Evolutionary conservation across 2,888 invertebrate genomes (phyloP), one percentile per base, ranked within the genome.

Genomic region (Erebia epiphron): DNA sequence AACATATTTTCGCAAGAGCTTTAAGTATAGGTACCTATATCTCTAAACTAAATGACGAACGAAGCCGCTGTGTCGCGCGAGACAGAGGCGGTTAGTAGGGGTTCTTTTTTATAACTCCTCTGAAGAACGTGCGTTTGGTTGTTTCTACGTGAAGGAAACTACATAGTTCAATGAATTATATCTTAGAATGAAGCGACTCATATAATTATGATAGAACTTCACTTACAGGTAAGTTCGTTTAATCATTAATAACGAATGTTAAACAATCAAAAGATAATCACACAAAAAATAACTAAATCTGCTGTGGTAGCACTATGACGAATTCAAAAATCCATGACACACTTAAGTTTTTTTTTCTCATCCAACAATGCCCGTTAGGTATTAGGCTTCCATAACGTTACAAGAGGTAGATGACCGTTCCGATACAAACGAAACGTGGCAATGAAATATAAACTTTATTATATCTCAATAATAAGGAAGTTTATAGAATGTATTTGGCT

Each of bases 341-440:
- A 77, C 74, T 69, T 68, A 76, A 80, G 79, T 82, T 72, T 86
- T 85, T 85, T 82, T 79, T 81, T 77, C 83, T 82, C 82, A 68
- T 71, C 67, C 73, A 86, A 84, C 79, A 79, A 75, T 75, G 78
- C 77, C 84, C 83, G 83, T 84, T 88, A 62, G 62, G 18, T 62
- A 89, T 86, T 82, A 86, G 83, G 85, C 84, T 78, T 79, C 82
- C 86, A 87, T 84, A 84, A 84, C 82, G 79, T 79, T 78, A 79
- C 75, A 79, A 80, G 79, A 87, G 86, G 87, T 87, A 82, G 82
- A 78, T 85, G 88, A 90, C 90, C 90, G 90, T 81, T 80, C 80
- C 76, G 73, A 78, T 75, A 78, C 73, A 70, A 60, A 70, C 69
- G 57, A 62, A 61, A 35, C 9, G 16, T 49, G 63, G 14, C 63